Percentiles rank a stretch among this genome's conserved stretches.
These are phyloP conservation scores for Drosophila pseudotalamancana DNA, from an alignment of 2,888 invertebrate genomes.

Conservation along the genomic window DNA sequence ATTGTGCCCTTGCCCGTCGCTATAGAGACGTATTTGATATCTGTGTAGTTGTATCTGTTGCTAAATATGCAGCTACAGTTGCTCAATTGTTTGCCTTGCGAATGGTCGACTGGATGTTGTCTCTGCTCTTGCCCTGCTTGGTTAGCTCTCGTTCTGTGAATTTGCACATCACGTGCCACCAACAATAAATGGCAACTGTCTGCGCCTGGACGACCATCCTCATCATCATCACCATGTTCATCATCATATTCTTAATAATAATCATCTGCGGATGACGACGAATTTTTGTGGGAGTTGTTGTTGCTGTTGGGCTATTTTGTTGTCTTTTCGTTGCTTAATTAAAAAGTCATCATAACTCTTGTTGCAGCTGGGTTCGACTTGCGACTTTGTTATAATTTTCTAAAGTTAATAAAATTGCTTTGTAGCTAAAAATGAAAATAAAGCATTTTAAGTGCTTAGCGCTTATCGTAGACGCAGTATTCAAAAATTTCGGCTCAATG, in stretches of 20 bases:
- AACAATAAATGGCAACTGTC: conserved; percentile 63
- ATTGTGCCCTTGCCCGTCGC: conserved; percentile 10
- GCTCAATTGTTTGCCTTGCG: conserved; percentile 48
- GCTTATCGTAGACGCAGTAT: conserved; percentile 70
- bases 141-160: conserved; percentile 62
- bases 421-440: conserved; percentile 71
- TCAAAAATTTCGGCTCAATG: conserved; percentile 58
- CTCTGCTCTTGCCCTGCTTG: conserved; percentile 68
- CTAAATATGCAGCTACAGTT: conserved; percentile 52
- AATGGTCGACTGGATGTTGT: conserved; percentile 57
- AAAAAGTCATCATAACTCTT: conserved; percentile 78
- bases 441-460: conserved; percentile 75
- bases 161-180: conserved; percentile 75
- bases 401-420: conserved; percentile 79
- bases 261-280: conserved; percentile 31
- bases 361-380: conserved; percentile 66
- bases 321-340: conserved; percentile 69
- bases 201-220: conserved; percentile 30
- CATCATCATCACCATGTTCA: conserved; percentile 7
- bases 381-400: conserved; percentile 76
- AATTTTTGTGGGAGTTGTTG: conserved; percentile 28
- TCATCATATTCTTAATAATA: conserved; percentile 22
- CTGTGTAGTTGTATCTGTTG: conserved; percentile 26
- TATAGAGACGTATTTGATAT: conserved; percentile 26
- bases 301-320: conserved; percentile 38